These are phyloP conservation scores for Silurus glanis DNA, from an alignment of 2,113 vertebrate genomes.

Conservation along the genomic window DNA sequence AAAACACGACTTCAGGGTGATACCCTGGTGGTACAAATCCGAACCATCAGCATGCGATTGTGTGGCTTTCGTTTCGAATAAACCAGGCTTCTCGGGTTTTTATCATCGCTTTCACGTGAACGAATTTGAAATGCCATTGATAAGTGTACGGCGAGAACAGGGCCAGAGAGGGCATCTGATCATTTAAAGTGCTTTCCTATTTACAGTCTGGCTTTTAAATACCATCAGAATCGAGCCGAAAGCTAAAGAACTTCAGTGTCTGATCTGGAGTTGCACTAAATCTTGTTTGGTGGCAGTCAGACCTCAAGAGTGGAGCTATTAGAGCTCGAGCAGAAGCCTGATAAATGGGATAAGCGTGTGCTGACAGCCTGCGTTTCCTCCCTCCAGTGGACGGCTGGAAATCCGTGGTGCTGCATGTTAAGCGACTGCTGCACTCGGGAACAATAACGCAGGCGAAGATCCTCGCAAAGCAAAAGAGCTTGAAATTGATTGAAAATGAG, in stretches of 20 bases:
- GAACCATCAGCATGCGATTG: neutral
- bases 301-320: constrained; percentile 9
- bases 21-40: neutral
- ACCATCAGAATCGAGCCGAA: neutral
- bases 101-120: neutral
- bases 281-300: constrained; percentile 2
- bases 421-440: neutral
- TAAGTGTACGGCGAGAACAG: neutral
- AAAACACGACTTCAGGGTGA: neutral
- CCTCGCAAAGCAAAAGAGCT: neutral
- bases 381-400: constrained; percentile 6
- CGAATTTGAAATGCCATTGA: neutral
- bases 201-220: constrained; percentile 1
- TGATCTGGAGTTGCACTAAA: constrained; percentile 2
- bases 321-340: constrained; percentile 11
- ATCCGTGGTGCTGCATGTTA: constrained; percentile 4
- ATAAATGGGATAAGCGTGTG: constrained; percentile 25
- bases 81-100: neutral
- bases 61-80: neutral
- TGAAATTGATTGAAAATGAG: neutral
- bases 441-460: neutral
- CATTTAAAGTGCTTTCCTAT: neutral
- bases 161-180: neutral
- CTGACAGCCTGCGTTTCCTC: constrained; percentile 30
- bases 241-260: neutral